Conservation (phyloP, 2,113 vertebrate genomes). For the Rattus rattus region DNA sequence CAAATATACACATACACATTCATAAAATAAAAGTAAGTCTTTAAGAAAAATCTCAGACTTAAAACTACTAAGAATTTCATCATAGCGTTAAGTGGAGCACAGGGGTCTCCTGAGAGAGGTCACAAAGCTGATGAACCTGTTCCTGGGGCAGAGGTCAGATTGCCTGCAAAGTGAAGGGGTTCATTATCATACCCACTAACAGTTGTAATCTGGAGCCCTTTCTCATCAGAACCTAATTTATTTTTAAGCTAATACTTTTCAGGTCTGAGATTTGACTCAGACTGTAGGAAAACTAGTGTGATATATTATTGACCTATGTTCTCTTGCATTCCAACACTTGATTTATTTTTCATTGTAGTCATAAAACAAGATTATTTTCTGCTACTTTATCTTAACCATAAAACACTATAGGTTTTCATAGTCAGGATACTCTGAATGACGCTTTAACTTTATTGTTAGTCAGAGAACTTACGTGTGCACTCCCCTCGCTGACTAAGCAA, state of each 20-base stretch:
- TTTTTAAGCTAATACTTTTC: background rate
- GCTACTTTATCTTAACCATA: background rate
- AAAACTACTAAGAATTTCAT: background rate
- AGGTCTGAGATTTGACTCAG: background rate
- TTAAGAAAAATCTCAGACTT: background rate
- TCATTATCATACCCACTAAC: background rate
- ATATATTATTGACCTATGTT: background rate
- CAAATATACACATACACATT: background rate
- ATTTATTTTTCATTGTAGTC: background rate
- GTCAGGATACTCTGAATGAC: background rate
- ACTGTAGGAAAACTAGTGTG: background rate
- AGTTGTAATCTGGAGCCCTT: background rate
- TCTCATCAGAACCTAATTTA: background rate
- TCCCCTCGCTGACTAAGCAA: background rate
- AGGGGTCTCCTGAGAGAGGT: background rate
- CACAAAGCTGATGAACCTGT: background rate
- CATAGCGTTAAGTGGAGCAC: background rate
- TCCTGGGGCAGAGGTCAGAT: background rate
- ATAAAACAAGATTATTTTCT: background rate
- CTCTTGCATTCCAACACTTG: background rate
- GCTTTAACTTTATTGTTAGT: background rate
- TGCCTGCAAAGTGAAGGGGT: background rate
- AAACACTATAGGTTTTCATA: background rate
- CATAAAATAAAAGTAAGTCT: background rate
- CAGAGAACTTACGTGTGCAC: background rate